Evolutionary conservation across 2,797 vertebrate genomes (phyloP), one percentile per base, ranked within the genome.

Genomic region (Etheostoma nigrum): DNA sequence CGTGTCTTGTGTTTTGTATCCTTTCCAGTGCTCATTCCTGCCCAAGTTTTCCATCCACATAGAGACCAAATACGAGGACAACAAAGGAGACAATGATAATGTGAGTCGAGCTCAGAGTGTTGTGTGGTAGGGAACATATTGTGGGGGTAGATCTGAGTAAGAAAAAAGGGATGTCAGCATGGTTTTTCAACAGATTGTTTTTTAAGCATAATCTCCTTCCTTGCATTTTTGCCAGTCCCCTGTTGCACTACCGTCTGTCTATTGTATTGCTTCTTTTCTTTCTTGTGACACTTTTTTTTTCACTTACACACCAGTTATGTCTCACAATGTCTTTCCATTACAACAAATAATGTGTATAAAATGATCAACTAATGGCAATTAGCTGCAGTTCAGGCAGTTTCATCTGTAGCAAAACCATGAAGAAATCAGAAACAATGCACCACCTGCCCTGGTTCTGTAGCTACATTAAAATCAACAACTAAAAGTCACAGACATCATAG

Each of bases 11-110:
- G 44, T 59, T 48, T 85, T 87, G 77, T 72, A 88, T 89, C 58
- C 61, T 40, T 88, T 93, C 8, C 90, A 99, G 98, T 99, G 98
- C 79, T 99, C 98, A 30, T 98, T 98, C 92, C 94, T 98, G 91
- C 97, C 97, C 65, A 98, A 98, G 91, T 98, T 98, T 93, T 98
- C 97, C 95, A 98, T 98, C 90, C 97, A 98, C 58, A 98, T 98
- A 96, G 97, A 98, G 94, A 97, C 96, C 74, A 98, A 98, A 89
- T 96, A 97, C 8, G 93, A 91, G 78, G 86, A 93, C 88, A 92
- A 92, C 88, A 94, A 97, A 90, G 97, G 97, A 79, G 95, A 93
- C 92, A 98, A 98, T 6, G 94, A 98, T 89, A 95, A 95, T 13
- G 97, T 98, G 90, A 97, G 97, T 97, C 59, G 67, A 82, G 72